These are phyloP conservation scores for Charadrius vociferus DNA, from an alignment of 2,113 vertebrate genomes.

Conservation along the genomic window DNA sequence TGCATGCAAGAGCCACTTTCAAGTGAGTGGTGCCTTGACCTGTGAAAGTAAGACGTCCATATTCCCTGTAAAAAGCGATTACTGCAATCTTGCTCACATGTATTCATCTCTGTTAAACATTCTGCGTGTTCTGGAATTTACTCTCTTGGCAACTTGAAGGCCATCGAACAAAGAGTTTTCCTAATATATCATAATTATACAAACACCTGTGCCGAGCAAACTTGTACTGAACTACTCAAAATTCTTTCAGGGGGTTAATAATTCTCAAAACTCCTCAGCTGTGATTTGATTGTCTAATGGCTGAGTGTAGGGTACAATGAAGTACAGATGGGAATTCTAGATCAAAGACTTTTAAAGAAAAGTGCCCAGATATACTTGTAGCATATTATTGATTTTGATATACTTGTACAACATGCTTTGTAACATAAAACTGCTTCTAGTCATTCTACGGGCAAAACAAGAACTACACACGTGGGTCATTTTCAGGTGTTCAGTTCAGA, in stretches of 20 bases:
- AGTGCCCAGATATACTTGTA: background rate
- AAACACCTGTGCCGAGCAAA: slow-evolving; percentile 65
- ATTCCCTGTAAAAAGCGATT: background rate
- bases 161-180: slow-evolving; percentile 49
- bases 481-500: background rate
- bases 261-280: background rate
- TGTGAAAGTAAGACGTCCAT: background rate
- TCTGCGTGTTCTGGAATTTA: slow-evolving; percentile 10
- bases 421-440: background rate
- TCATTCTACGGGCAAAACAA: background rate
- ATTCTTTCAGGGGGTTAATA: slow-evolving; percentile 26
- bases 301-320: background rate
- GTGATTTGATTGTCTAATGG: background rate
- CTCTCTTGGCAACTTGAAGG: slow-evolving; percentile 53
- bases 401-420: rapidly evolving
- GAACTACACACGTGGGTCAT: background rate
- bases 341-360: background rate
- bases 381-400: background rate
- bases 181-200: slow-evolving; percentile 70
- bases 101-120: slow-evolving; percentile 5
- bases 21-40: background rate
- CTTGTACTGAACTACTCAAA: background rate
- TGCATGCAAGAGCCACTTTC: slow-evolving; percentile 2
- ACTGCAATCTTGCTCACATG: background rate
- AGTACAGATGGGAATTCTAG: background rate